These are phyloP conservation scores for Pyrocoelia pectoralis DNA, from an alignment of 2,888 invertebrate genomes.

Conservation along the genomic window DNA sequence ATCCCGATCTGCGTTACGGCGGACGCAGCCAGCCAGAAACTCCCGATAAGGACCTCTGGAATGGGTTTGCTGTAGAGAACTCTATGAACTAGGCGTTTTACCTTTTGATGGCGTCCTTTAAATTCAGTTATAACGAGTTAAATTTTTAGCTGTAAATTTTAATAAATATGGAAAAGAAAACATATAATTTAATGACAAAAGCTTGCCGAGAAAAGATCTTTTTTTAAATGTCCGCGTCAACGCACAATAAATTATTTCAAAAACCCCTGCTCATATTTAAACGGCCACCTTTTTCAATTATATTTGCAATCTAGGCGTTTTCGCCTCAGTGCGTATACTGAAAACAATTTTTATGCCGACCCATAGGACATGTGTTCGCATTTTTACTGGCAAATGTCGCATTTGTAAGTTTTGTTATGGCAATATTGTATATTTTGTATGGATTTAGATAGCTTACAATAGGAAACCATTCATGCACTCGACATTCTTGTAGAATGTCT, in stretches of 20 bases:
- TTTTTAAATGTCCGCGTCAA: constrained; percentile 50
- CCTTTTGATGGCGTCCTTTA: constrained; percentile 23
- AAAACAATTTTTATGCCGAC: constrained; percentile 54
- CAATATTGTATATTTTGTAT: constrained; percentile 35
- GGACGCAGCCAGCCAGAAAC: constrained; percentile 61
- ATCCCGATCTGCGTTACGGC: constrained; percentile 58
- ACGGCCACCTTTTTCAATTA: constrained; percentile 60
- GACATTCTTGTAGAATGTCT: constrained; percentile 4
- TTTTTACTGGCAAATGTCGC: constrained; percentile 40
- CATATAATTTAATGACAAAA: constrained; percentile 17
- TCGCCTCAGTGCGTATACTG: constrained; percentile 54
- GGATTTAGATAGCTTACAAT: constrained; percentile 24
- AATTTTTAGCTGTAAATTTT: constrained; percentile 1
- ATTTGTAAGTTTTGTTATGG: constrained; percentile 40
- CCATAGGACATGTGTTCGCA: constrained; percentile 51
- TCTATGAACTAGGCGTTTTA: constrained; percentile 32
- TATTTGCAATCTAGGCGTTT: constrained; percentile 58
- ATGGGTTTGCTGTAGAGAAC: constrained; percentile 43
- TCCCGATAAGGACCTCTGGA: constrained; percentile 59
- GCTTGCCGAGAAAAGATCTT: constrained; percentile 29
- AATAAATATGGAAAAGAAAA: constrained; percentile 1
- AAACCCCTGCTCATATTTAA: constrained; percentile 52
- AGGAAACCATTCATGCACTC: not conserved
- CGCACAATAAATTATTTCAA: constrained; percentile 56
- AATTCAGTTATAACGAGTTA: not conserved